phyloP scores from a whole-genome alignment of 2,797 vertebrate species.

The Amblyopsis hoosieri region DNA sequence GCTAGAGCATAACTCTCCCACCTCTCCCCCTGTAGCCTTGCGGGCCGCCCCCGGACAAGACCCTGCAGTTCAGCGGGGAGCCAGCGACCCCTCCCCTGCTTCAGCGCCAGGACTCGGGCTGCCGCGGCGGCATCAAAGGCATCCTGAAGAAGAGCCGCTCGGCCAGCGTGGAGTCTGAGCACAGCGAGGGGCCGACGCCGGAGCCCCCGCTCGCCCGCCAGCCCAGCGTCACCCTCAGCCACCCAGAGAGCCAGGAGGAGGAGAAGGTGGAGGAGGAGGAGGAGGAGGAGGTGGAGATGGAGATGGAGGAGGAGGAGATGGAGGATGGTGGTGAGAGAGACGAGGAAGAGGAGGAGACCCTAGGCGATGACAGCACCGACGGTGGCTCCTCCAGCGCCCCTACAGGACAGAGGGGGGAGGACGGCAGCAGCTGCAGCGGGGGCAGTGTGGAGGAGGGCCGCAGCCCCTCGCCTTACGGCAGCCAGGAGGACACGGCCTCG shows the following conservation, averaged over 20 bases:
- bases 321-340: conserved; percentile 25
- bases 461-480: conserved; percentile 56
- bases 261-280: conserved; percentile 21
- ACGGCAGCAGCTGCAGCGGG: conserved; percentile 44
- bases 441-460: conserved; percentile 65
- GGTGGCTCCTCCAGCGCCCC: conserved; percentile 32
- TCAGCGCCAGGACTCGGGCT: conserved; percentile 73
- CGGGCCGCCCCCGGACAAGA: conserved; percentile 39
- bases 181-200: conserved; percentile 47
- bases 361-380: conserved; percentile 51
- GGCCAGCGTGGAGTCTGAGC: conserved; percentile 72
- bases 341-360: conserved; percentile 53
- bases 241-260: conserved; percentile 42
- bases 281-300: conserved; percentile 29
- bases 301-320: conserved; percentile 17
- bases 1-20: neutral
- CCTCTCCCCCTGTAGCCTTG: conserved; percentile 20
- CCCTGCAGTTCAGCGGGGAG: conserved; percentile 21
- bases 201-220: conserved; percentile 38
- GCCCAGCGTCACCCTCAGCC: conserved; percentile 61
- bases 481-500: conserved; percentile 34
- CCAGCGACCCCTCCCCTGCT: conserved; percentile 36
- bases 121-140: conserved; percentile 70
- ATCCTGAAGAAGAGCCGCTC: conserved; percentile 81
- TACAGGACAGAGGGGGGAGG: conserved; percentile 27